These are phyloP conservation scores for Ylistrum balloti DNA, from an alignment of 1,140 invertebrate species.

Conservation along the genomic window DNA sequence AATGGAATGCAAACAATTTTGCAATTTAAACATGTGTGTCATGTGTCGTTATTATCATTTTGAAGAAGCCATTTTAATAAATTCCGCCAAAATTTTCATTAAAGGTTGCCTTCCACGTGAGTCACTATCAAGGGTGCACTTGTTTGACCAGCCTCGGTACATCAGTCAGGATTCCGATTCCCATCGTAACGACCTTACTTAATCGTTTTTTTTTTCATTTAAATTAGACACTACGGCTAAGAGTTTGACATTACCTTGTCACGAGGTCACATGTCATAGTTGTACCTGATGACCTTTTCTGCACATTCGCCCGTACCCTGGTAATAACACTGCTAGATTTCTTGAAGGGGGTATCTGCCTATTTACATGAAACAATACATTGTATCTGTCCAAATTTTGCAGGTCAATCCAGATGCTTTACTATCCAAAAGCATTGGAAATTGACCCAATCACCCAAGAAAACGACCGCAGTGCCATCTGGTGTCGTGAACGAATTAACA, in stretches of 20 bases:
- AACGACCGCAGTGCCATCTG: neutral
- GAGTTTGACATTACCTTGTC: neutral
- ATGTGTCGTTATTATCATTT: no score
- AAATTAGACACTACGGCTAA: neutral
- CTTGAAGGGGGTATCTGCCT: no score
- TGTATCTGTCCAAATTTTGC: no score
- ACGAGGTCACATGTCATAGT: neutral
- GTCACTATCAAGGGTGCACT: neutral
- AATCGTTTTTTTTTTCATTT: neutral
- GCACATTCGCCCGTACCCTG: no score
- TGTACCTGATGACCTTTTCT: neutral
- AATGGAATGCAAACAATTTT: no score
- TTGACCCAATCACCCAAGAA: neutral
- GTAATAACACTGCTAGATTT: no score
- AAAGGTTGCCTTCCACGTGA: no score
- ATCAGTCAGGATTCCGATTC: neutral
- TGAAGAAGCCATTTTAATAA: no score
- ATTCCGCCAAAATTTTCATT: no score
- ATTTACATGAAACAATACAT: no score
- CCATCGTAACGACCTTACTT: neutral
- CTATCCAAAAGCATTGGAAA: neutral
- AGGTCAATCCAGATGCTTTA: no score
- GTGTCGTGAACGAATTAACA: neutral
- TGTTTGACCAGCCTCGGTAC: neutral
- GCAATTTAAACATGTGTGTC: no score